A percentile compares a stretch with the other conserved stretches of the same genome.
phyloP scores from a whole-genome alignment of 2,113 vertebrate species.

The Onychostruthus taczanowskii region DNA sequence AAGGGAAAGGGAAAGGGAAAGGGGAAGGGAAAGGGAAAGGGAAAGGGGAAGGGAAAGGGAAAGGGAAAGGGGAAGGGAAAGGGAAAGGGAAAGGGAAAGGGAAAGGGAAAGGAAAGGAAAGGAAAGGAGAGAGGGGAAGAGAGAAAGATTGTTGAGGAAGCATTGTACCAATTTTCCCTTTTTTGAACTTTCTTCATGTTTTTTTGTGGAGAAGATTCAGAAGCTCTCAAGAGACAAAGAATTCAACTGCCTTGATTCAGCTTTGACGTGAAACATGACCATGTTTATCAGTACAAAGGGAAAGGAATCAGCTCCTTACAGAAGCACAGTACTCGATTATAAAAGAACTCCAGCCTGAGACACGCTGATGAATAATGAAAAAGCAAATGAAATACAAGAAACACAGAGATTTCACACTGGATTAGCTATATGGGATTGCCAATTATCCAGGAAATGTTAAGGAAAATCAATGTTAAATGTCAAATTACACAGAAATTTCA shows the following conservation, averaged over 20 bases:
- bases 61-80: no score
- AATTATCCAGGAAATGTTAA: not conserved
- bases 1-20: no score
- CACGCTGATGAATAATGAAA: not conserved
- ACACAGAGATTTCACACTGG: not conserved
- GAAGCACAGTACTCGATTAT: not conserved
- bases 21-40: accelerated
- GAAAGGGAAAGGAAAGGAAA: no score
- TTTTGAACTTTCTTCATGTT: not conserved
- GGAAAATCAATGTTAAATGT: not conserved
- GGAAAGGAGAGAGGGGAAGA: no score
- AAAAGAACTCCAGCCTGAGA: not conserved
- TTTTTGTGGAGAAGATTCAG: not conserved
- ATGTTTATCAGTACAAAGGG: not conserved
- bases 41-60: accelerated
- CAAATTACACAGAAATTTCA: not conserved
- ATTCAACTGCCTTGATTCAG: not conserved
- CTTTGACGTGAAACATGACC: not conserved
- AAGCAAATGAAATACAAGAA: not conserved
- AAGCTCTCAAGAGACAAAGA: not conserved
- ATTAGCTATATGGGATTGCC: not conserved
- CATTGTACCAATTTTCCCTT: not conserved
- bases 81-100: no score
- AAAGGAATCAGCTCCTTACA: not conserved
- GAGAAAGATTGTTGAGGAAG: not conserved